phyloP scores from a whole-genome alignment of 2,888 invertebrate species.

The Brachyptera putata region DNA sequence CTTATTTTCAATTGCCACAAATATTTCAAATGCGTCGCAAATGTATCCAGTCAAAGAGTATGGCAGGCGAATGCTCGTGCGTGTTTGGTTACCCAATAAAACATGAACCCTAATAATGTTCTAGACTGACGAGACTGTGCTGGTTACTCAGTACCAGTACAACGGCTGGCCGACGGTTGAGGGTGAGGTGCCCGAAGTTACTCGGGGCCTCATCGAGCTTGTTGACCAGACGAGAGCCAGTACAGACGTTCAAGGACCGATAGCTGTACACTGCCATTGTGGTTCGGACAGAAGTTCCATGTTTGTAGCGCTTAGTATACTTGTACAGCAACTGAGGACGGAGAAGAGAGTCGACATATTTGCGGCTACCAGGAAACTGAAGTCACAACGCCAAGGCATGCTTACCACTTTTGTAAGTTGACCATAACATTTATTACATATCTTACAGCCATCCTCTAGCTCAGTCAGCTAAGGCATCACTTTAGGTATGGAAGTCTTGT shows the following conservation, averaged over 20 bases:
- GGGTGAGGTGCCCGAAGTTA: constrained; percentile 85
- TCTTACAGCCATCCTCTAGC: too few relatives aligned
- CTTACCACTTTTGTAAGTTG: constrained; percentile 77
- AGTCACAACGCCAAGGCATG: constrained; percentile 78
- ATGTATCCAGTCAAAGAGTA: too few relatives aligned
- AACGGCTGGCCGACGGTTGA: constrained; percentile 90
- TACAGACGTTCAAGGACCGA: constrained; percentile 54
- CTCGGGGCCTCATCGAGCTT: constrained; percentile 78
- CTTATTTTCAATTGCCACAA: too few relatives aligned
- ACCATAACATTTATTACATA: not conserved
- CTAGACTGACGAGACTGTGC: constrained; percentile 67
- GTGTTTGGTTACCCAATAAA: too few relatives aligned
- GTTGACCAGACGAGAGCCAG: constrained; percentile 64
- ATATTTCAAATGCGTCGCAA: too few relatives aligned
- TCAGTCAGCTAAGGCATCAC: too few relatives aligned
- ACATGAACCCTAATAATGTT: too few relatives aligned
- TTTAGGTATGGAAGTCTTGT: too few relatives aligned
- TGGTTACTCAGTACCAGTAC: constrained; percentile 82
- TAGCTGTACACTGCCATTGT: constrained; percentile 74
- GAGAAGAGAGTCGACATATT: constrained; percentile 85
- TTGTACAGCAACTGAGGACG: constrained; percentile 76
- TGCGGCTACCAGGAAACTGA: constrained; percentile 74
- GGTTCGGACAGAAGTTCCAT: constrained; percentile 87
- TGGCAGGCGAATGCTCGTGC: too few relatives aligned
- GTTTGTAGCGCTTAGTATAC: constrained; percentile 82